Conservation (phyloP, 2,888 invertebrate genomes). For the Platynereis dumerilii region DNA sequence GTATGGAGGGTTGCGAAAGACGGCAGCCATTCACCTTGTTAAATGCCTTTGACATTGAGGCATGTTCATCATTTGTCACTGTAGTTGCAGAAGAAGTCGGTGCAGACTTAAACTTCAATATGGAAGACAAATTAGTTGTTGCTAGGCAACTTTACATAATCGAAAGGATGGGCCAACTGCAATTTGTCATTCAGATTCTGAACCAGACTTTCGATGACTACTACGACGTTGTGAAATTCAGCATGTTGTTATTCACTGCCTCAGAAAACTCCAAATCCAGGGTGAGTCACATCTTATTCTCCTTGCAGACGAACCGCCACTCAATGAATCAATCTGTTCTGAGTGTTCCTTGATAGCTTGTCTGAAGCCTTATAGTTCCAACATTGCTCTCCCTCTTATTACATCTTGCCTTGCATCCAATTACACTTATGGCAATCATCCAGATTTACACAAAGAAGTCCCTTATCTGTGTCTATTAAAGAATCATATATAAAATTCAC, state of each 20-base stretch:
- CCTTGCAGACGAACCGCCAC: too few relatives aligned
- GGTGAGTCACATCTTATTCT: too few relatives aligned
- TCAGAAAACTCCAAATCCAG: not conserved
- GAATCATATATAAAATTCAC: too few relatives aligned
- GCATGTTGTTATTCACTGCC: not conserved
- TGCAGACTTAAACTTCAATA: not conserved
- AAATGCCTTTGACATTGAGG: slow-evolving; percentile 6
- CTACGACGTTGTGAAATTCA: slow-evolving; percentile 3
- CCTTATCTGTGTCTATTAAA: too few relatives aligned
- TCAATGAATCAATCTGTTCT: too few relatives aligned
- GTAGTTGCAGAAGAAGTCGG: not conserved
- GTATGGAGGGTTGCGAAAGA: not conserved
- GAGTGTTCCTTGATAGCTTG: too few relatives aligned
- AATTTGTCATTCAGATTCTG: not conserved
- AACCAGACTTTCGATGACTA: slow-evolving; percentile 1
- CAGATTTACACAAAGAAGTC: too few relatives aligned
- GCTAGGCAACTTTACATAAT: not conserved
- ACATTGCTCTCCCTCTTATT: too few relatives aligned
- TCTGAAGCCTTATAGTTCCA: too few relatives aligned
- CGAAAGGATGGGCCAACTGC: not conserved
- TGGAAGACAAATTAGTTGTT: slow-evolving; percentile 8
- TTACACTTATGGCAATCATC: too few relatives aligned
- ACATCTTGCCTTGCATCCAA: too few relatives aligned
- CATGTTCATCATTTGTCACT: not conserved
- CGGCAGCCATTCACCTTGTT: not conserved